Conservation (phyloP, 2,888 invertebrate species). For the Schrankia costaestrigalis region DNA sequence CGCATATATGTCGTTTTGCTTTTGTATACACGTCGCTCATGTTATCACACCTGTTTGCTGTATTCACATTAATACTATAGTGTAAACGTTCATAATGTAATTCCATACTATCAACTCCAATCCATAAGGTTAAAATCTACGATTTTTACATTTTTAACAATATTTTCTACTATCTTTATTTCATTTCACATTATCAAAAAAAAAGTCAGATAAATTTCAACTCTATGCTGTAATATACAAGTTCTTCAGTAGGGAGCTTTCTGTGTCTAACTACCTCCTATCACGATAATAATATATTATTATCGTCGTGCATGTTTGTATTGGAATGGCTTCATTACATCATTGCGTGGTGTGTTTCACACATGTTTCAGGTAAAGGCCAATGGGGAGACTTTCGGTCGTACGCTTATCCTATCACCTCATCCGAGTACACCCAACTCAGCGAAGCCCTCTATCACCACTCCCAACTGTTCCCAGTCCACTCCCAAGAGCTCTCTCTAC, state of each 20-base stretch:
- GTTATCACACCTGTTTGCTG: constrained; percentile 28
- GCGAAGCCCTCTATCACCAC: constrained; percentile 58
- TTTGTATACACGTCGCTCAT: constrained; percentile 29
- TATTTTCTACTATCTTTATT: constrained; percentile 7
- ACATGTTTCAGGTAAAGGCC: constrained; percentile 86
- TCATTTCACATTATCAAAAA: constrained; percentile 9
- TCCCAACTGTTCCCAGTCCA: constrained; percentile 67
- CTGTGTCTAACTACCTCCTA: constrained; percentile 61
- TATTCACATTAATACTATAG: constrained; percentile 37
- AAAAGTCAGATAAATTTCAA: constrained; percentile 10
- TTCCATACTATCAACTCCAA: constrained; percentile 35
- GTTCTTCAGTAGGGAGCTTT: constrained; percentile 47
- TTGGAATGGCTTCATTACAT: constrained; percentile 81
- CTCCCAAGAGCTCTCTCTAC: constrained; percentile 73
- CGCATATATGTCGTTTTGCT: constrained; percentile 37
- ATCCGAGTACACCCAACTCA: constrained; percentile 63
- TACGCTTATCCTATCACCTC: constrained; percentile 81
- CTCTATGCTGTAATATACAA: constrained; percentile 17
- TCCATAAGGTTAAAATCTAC: constrained; percentile 26
- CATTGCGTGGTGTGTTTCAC: constrained; percentile 82
- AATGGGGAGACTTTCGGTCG: constrained; percentile 84
- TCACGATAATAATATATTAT: constrained; percentile 49
- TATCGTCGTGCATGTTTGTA: constrained; percentile 76
- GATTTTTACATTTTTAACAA: constrained; percentile 17
- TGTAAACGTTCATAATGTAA: constrained; percentile 32